phyloP scores from a whole-genome alignment of 2,888 invertebrate species.

The Chirona hameri region DNA sequence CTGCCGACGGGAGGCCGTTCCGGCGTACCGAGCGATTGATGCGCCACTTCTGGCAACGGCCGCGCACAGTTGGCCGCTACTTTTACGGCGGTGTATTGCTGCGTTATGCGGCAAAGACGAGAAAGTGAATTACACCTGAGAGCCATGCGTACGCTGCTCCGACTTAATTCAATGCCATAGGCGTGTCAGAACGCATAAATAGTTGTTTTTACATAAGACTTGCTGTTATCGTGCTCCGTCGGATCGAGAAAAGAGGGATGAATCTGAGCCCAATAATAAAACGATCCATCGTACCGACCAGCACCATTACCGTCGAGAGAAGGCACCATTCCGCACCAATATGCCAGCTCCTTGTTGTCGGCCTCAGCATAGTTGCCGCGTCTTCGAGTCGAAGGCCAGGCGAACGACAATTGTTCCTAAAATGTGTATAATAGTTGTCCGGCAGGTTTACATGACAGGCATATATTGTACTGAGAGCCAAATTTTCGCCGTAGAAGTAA shows the following conservation, averaged over 20 bases:
- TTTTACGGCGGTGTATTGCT: background rate
- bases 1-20: background rate
- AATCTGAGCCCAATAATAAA: background rate
- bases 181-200: background rate
- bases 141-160: background rate
- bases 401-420: no score
- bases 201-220: constrained; percentile 4
- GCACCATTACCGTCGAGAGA: no score
- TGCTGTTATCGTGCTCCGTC: background rate
- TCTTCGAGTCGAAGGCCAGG: no score
- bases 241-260: background rate
- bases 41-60: background rate
- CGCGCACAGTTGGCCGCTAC: background rate
- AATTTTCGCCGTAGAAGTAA: no score
- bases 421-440: no score
- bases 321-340: no score
- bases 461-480: no score
- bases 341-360: no score
- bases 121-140: background rate
- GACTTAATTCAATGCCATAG: constrained; percentile 25
- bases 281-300: background rate
- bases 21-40: background rate
- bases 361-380: no score
- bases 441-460: no score
- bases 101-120: background rate